Evolutionary conservation across 1,140 invertebrate species (phyloP).

Genomic region (Atta texana): DNA sequence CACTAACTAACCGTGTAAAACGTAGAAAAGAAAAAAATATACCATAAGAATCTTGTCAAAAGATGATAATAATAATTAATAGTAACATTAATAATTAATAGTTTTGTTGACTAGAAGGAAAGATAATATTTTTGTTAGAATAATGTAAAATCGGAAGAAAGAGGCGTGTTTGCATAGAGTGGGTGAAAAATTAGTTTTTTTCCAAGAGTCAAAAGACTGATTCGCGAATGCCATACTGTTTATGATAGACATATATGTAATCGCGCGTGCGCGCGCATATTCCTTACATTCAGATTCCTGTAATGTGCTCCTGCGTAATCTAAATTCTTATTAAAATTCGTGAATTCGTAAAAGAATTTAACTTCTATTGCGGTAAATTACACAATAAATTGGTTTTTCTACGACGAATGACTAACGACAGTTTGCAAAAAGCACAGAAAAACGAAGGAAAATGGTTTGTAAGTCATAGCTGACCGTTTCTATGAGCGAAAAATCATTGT

Average conservation of each 20-base stretch:
- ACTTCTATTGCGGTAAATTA: conserved; percentile 29
- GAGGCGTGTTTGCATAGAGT: too few relatives aligned
- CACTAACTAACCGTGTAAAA: conserved; percentile 34
- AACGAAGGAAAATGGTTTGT: conserved; percentile 15
- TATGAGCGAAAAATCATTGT: conserved; percentile 42
- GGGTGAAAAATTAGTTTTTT: background rate
- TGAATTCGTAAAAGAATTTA: conserved; percentile 7
- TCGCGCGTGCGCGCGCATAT: background rate
- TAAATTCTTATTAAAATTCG: conserved; percentile 57
- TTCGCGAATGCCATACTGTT: background rate
- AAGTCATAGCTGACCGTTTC: conserved; percentile 8
- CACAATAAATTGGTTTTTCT: conserved; percentile 18
- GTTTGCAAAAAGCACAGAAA: conserved; percentile 15
- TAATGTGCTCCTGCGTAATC: conserved; percentile 41
- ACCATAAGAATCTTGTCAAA: background rate
- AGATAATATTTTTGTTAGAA: background rate
- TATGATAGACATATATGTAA: background rate
- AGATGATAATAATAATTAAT: background rate
- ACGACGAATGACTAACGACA: conserved; percentile 11
- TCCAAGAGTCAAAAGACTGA: background rate
- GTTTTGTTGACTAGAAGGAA: background rate
- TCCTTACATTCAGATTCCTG: too few relatives aligned
- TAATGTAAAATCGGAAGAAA: background rate
- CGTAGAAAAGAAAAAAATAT: background rate
- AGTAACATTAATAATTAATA: background rate